These are phyloP conservation scores for Felis chaus DNA, from an alignment of 2,113 vertebrate species.

Conservation along the genomic window DNA sequence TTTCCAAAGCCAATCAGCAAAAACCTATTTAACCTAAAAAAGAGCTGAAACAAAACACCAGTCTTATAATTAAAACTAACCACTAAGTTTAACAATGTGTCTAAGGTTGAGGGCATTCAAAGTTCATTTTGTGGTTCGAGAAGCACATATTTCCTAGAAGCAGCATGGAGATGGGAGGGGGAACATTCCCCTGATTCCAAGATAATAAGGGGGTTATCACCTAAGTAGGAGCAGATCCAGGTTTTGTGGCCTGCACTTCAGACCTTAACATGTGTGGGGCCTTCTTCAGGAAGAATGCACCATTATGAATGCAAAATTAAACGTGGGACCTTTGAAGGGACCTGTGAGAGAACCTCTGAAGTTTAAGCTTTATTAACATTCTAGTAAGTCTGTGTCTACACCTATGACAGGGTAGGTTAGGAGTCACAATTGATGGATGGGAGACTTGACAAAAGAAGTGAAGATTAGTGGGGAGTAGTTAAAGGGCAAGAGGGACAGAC, in stretches of 20 bases:
- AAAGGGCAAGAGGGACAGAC: not conserved
- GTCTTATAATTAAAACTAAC: conserved; percentile 62
- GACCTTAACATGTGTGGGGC: not conserved
- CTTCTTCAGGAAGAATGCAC: not conserved
- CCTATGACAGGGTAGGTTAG: not conserved
- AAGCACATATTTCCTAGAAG: not conserved
- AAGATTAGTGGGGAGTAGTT: not conserved
- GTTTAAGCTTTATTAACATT: not conserved
- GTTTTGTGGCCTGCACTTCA: not conserved
- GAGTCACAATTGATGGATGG: not conserved
- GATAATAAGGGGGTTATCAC: not conserved
- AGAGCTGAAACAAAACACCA: conserved; percentile 46
- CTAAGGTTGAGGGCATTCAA: conserved; percentile 8
- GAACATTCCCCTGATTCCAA: not conserved
- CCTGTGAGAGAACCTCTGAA: not conserved
- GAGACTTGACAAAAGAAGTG: not conserved
- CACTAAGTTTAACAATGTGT: conserved; percentile 29
- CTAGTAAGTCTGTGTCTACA: not conserved
- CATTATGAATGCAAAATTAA: not conserved
- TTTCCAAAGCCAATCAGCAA: conserved; percentile 70
- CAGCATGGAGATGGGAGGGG: not conserved
- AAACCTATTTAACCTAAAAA: conserved; percentile 63
- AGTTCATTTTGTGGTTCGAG: conserved; percentile 20
- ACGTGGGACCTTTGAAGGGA: not conserved
- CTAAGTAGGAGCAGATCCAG: not conserved